These are phyloP conservation scores for Tapirus indicus DNA, from an alignment of 2,797 vertebrate species.

Conservation along the genomic window DNA sequence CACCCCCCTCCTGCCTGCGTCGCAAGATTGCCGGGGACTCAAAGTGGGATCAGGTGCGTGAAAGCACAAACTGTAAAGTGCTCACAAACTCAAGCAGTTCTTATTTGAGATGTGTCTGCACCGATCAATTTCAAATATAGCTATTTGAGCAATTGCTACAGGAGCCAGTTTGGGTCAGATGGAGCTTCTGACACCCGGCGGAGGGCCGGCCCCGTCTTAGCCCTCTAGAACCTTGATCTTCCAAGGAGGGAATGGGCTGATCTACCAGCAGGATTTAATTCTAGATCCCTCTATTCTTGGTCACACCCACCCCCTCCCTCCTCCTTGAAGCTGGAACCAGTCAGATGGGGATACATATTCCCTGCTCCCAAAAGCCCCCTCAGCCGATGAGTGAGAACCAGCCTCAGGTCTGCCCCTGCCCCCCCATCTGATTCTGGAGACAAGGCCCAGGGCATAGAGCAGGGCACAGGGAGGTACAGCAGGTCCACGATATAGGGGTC, in stretches of 20 bases:
- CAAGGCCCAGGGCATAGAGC: not conserved
- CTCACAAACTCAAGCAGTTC: not conserved
- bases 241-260: not conserved
- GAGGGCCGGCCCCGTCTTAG: not conserved
- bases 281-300: not conserved
- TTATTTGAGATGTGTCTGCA: not conserved
- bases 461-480: not conserved
- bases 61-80: not conserved
- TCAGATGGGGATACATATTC: not conserved
- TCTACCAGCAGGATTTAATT: not conserved
- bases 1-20: not conserved
- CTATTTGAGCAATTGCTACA: rapidly evolving
- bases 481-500: not conserved
- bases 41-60: not conserved
- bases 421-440: not conserved
- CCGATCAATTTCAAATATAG: not conserved
- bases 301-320: not conserved
- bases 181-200: not conserved
- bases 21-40: not conserved
- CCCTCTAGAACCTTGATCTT: not conserved
- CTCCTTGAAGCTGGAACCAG: not conserved
- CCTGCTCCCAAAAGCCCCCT: not conserved
- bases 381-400: not conserved
- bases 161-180: not conserved
- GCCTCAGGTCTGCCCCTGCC: not conserved